Base-by-base conservation (phyloP, 1,140 invertebrate species). In the Thereuonema tuberculata region DNA sequence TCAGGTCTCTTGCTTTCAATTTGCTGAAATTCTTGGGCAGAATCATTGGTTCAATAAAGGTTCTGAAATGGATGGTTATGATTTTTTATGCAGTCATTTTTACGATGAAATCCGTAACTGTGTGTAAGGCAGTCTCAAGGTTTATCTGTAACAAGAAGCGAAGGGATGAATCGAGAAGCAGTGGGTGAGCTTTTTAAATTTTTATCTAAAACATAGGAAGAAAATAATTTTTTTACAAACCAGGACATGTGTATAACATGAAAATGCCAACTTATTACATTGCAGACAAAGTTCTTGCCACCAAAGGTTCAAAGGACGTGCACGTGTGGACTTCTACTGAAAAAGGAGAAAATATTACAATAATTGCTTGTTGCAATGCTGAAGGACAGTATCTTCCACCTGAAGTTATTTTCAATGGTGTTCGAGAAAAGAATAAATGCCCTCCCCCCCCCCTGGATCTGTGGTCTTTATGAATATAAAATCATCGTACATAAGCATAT, bases 231-330 rank as follows among this genome's bases (percentile, higher is more conserved):
- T n/a, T n/a, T n/a, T n/a, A n/a, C n/a, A n/a, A n/a, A n/a, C n/a
- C n/a, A n/a, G n/a, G n/a, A n/a, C n/a, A n/a, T n/a, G n/a, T n/a
- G n/a, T n/a, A n/a, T n/a, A n/a, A n/a, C n/a, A n/a, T n/a, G n/a
- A n/a, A n/a, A n/a, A n/a, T 50, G 74, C 5, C 72, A 76, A 63
- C 21, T 74, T 5, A 73, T 70, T 50, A 74, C 64, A 69, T 68
- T 64, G 59, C 68, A 26, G 68, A 66, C 26, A 67, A 71, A 64
- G 69, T 75, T n/a, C 20, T 75, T 52, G 71, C 71, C 17, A 69
- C 29, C 1, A 76, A 72, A 69, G 67, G 68, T 59, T 28, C 68
- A 1, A 73, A 71, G 67, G 60, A 46, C 25, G 70, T 75, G 2
- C 61, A 69, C 50, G 59, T 67, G 52, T 46, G 74, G 17, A 74